Base-by-base conservation (phyloP, 1,140 invertebrate species). In the Apolygus lucorum region DNA sequence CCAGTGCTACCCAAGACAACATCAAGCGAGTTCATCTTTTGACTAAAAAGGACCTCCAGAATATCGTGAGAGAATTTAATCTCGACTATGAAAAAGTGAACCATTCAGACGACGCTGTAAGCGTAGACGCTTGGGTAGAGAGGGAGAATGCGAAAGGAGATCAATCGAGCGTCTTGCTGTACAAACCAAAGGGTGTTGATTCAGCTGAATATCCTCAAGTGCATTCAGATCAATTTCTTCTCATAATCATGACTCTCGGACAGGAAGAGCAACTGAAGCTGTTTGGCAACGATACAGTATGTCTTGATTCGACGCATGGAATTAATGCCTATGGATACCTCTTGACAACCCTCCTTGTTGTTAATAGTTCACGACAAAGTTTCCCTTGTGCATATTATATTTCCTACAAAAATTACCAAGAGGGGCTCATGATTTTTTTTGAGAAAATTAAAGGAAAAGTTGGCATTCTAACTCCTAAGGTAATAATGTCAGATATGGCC, bases 371-470 rank as follows among this genome's bases (percentile, higher is more conserved):
- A 34, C 66, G 71, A 1, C 52, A 68, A 66, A 59, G 27, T 26
- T 68, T 68, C 63, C 72, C 72, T 17, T 64, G 54, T 26, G 70
- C 70, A 28, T 62, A 29, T 63, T 69, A 63, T 22, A 72, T 72
- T 25, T 29, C 59, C n/a, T 64, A 66, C 59, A 28, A 24, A 27
- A 42, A 28, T 25, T 52, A 71, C 63, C 49, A 49, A 26, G 54
- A 28, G 14, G 67, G 25, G 1, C 28, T 70, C 26, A 24, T 34
- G 28, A 28, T 70, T 27, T 64, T 70, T 22, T 62, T 70, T 24
- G 2, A 14, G 2, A 29, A 27, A 1, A 8, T 71, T 17, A 66
- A 63, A 54, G 11, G 27, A 17, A 25, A 54, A 14, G 52, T 49
- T 28, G 69, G 69, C 26, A 24, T 28, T 1, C 59, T 69, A 1